Evolutionary conservation across 2,113 vertebrate genomes (phyloP), one percentile per base, ranked within the genome.

Genomic region (Proteles cristata): DNA sequence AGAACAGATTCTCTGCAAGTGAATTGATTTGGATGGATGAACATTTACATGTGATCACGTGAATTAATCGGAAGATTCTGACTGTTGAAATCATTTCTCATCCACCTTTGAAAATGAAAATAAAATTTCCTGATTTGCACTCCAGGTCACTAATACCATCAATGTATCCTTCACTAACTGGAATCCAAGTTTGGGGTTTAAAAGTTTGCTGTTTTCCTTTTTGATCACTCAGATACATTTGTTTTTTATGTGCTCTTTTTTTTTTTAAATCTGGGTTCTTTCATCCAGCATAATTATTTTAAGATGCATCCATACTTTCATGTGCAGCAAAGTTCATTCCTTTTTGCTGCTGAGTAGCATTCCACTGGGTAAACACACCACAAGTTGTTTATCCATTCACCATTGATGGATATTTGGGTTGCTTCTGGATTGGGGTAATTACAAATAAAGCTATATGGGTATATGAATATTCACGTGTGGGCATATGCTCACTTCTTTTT

Each of bases 71-170:
- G 81, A 35, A 83, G 68, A 65, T 43, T 85, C 61, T 84, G 43
- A 88, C 48, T 61, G 11, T 77, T 76, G 35, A 94, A 86, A 87
- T 82, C 80, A 33, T 76, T 71, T 89, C 35, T 92, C 61, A 76
- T 33, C 50, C 39, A 55, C 19, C 10, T 93, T 94, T 86, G 35
- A 84, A 92, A 86, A 89, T 71, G 68, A 71, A 92, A 89, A 77
- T 33, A n/a, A 77, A 71, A 76, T 77, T 39, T 33, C 48, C 25
- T 96, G n/a, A 87, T 77, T 81, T 87, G n/a, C 76, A 65, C 43
- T 82, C 74, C 33, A n/a, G 35, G 9, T 87, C n/a, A 19, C 55
- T 86, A 65, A 65, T 69, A 31, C 15, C 26, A 43, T 84, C 33
- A 7, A 25, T 58, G 26, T 90, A 43, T 45, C 86, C 50, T 76